phyloP scores from a whole-genome alignment of 2,888 invertebrate genomes.

The Phasia obesa region DNA sequence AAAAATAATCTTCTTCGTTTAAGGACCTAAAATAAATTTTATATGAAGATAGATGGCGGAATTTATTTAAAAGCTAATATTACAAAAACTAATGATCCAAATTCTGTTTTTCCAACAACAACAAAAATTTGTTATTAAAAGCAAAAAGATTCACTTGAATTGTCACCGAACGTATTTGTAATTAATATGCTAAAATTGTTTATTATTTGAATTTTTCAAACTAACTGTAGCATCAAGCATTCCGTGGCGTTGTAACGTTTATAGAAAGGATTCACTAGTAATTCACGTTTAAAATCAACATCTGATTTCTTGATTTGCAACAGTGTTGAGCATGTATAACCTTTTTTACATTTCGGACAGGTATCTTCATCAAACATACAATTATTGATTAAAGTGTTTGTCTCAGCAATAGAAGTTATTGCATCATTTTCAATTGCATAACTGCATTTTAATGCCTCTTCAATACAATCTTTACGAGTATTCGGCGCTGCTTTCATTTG shows the following conservation, averaged over 20 bases:
- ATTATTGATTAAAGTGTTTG: slow-evolving; percentile 33
- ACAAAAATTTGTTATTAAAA: no score
- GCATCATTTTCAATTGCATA: slow-evolving; percentile 16
- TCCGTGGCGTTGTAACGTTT: slow-evolving; percentile 4
- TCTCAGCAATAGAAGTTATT: slow-evolving; percentile 20
- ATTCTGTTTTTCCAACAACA: no score
- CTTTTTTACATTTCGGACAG: slow-evolving; percentile 13
- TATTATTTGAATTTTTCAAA: not conserved
- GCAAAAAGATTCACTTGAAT: no score
- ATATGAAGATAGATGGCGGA: no score
- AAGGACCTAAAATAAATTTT: no score
- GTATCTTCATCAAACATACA: slow-evolving; percentile 30
- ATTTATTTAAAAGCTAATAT: no score
- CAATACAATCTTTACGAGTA: not conserved
- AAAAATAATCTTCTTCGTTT: no score
- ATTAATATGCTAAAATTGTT: no score
- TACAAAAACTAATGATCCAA: no score
- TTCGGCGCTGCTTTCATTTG: no score
- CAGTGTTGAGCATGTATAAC: slow-evolving; percentile 22
- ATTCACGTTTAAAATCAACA: slow-evolving; percentile 4
- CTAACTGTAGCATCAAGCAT: slow-evolving; percentile 42
- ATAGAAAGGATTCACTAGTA: slow-evolving; percentile 61
- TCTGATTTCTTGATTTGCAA: slow-evolving; percentile 8
- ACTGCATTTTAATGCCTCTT: slow-evolving; percentile 55
- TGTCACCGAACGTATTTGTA: no score